Evolutionary conservation across 2,113 vertebrate genomes (phyloP), one percentile per base, ranked within the genome.

Genomic region (Peucedramus taeniatus): DNA sequence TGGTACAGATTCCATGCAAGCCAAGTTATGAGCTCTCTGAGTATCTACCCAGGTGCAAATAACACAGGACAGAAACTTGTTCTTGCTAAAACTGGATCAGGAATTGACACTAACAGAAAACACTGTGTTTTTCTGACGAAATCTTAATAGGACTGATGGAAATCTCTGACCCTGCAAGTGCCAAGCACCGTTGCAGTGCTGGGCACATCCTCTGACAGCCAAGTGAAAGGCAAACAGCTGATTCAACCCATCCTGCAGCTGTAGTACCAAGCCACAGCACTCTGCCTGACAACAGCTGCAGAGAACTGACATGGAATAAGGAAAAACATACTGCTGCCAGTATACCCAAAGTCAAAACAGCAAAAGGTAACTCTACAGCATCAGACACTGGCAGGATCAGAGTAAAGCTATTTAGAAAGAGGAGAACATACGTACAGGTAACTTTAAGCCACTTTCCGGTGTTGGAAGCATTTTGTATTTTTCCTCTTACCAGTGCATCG

Each of bases 401-500:
- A 90, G 94, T 26, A 92, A 68, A 89, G 72, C 89, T 93, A 87
- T 66, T 89, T 75, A 94, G 79, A 90, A 91, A 96, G 89, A 97
- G 86, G 75, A 96, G 69, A 96, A 77, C 4, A n/a, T 61, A 80
- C 91, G 78, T 93, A 94, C 97, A 97, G 92, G 69, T 76, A 96
- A 94, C 71, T 89, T 90, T 74, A 97, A 96, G 92, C 40, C 89
- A 94, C 89, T 94, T 96, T 95, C 88, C 4, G 94, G 92, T 79
- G 96, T 70, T 31, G 92, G 95, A 85, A 96, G 90, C 90, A 97
- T 96, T 97, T 96, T 97, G 94, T 56, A 87, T 47, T 45, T 91
- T 95, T 22, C 96, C 87, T 97, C 98, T 98, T 98, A 99, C 99
- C 99, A 99, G 97, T 95, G 99, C 99, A 90, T 99, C 99, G 0